Conservation (phyloP, 2,797 vertebrate species). For the Fistularia commersonii region DNA sequence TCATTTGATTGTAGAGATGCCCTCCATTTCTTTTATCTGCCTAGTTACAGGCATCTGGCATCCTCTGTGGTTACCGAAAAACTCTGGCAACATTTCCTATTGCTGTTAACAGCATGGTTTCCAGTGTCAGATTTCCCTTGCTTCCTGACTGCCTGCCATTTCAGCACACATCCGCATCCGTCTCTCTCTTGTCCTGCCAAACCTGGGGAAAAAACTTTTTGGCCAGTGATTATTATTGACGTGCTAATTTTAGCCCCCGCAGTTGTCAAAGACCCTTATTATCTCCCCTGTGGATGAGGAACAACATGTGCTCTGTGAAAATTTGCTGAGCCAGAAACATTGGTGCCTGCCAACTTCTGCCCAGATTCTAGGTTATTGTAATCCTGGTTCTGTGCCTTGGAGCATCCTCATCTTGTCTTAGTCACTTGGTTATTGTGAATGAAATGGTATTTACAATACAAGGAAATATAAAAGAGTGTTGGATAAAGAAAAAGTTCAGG, state of each 20-base stretch:
- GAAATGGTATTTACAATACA: conserved; percentile 23
- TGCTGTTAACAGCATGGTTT: conserved; percentile 40
- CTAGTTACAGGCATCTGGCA: conserved; percentile 27
- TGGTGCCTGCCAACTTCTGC: conserved; percentile 32
- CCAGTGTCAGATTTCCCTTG: conserved; percentile 41
- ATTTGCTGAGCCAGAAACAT: conserved; percentile 32
- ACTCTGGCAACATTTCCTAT: conserved; percentile 23
- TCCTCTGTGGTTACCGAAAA: conserved; percentile 23
- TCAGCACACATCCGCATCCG: conserved; percentile 24
- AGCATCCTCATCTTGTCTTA: background rate
- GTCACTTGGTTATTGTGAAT: conserved; percentile 42
- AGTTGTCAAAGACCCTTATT: conserved; percentile 42
- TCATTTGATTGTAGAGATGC: conserved; percentile 21
- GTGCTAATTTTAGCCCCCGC: conserved; percentile 63
- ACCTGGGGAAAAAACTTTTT: conserved; percentile 47
- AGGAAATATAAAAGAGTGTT: conserved; percentile 33
- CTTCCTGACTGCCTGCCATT: conserved; percentile 23
- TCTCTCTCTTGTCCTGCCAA: conserved; percentile 40
- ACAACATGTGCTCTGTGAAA: conserved; percentile 28
- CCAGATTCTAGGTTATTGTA: conserved; percentile 30
- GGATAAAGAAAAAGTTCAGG: conserved; percentile 11
- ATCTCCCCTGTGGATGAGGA: conserved; percentile 32
- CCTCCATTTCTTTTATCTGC: conserved; percentile 16
- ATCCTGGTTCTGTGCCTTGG: background rate
- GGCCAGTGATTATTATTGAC: conserved; percentile 58